These are phyloP conservation scores for Pionites leucogaster DNA, from an alignment of 2,113 vertebrate species.

Conservation along the genomic window DNA sequence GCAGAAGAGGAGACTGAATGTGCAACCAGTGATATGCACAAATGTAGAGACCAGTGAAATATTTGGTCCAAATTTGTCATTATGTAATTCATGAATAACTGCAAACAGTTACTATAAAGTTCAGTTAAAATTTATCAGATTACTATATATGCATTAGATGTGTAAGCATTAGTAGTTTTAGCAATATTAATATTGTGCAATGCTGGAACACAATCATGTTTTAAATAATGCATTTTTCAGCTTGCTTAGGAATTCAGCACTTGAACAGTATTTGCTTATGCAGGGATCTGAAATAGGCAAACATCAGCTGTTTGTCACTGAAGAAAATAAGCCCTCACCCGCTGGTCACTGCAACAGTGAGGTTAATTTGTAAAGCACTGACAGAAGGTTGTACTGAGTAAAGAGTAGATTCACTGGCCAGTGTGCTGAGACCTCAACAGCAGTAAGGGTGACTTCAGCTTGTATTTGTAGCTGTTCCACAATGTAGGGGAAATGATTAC, in stretches of 20 bases:
- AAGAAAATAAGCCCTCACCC: not conserved
- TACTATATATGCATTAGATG: not conserved
- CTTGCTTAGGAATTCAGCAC: slow-evolving; percentile 31
- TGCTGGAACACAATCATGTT: slow-evolving; percentile 8
- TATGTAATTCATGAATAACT: not conserved
- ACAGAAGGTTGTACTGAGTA: not conserved
- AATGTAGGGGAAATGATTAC: not conserved
- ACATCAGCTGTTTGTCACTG: slow-evolving; percentile 1
- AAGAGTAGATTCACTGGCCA: not conserved
- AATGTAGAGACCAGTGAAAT: not conserved
- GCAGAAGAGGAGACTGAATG: not conserved
- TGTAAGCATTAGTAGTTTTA: slow-evolving; percentile 7
- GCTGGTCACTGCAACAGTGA: not conserved
- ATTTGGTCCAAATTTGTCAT: not conserved
- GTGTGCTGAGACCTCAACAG: not conserved
- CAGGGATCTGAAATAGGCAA: slow-evolving; percentile 30
- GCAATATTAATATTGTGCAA: not conserved
- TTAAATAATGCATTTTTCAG: slow-evolving; percentile 41
- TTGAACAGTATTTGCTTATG: slow-evolving; percentile 29
- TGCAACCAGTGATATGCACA: not conserved
- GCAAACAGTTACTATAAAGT: not conserved
- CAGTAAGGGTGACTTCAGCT: not conserved
- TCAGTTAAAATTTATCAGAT: slow-evolving; percentile 7
- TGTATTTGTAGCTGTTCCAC: not conserved
- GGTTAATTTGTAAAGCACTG: slow-evolving; percentile 36